Percentiles rank a stretch among this genome's conserved stretches.
Conservation (phyloP, 2,888 invertebrate species). For the Plagiodera versicolora region DNA sequence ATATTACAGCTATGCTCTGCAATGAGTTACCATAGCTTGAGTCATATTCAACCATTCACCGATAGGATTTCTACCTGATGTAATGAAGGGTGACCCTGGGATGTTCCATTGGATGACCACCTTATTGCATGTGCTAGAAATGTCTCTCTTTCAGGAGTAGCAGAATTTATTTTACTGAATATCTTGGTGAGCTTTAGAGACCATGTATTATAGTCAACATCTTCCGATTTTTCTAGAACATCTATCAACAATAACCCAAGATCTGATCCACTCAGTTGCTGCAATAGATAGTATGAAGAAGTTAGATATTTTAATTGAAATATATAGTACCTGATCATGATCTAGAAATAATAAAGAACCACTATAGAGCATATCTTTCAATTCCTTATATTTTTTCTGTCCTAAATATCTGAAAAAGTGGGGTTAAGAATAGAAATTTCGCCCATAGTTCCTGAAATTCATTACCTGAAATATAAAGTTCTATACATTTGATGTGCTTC, state of each 20-base stretch:
- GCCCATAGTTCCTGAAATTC: background rate
- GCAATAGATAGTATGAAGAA: conserved; percentile 36
- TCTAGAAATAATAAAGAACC: conserved; percentile 74
- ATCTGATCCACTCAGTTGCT: conserved; percentile 84
- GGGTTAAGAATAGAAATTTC: conserved; percentile 48
- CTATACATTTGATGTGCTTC: conserved; percentile 97
- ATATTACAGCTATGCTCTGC: conserved; percentile 78
- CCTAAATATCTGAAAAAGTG: conserved; percentile 71
- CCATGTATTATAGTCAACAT: conserved; percentile 66
- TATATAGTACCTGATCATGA: conserved; percentile 66
- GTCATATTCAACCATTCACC: no score
- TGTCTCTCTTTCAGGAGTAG: conserved; percentile 80
- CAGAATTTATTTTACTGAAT: conserved; percentile 71
- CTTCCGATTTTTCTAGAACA: conserved; percentile 74
- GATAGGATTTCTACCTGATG: conserved; percentile 65
- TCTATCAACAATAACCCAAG: conserved; percentile 82
- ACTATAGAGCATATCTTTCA: conserved; percentile 78
- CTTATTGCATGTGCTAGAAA: conserved; percentile 74
- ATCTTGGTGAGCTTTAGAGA: conserved; percentile 73
- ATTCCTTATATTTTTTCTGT: conserved; percentile 80
- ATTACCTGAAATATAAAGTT: conserved; percentile 88
- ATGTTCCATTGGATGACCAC: conserved; percentile 71
- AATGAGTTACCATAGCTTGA: no score
- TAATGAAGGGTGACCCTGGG: conserved; percentile 73
- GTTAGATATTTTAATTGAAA: conserved; percentile 39